Conservation (phyloP, 2,888 invertebrate species). For the Drosophila helvetica region DNA sequence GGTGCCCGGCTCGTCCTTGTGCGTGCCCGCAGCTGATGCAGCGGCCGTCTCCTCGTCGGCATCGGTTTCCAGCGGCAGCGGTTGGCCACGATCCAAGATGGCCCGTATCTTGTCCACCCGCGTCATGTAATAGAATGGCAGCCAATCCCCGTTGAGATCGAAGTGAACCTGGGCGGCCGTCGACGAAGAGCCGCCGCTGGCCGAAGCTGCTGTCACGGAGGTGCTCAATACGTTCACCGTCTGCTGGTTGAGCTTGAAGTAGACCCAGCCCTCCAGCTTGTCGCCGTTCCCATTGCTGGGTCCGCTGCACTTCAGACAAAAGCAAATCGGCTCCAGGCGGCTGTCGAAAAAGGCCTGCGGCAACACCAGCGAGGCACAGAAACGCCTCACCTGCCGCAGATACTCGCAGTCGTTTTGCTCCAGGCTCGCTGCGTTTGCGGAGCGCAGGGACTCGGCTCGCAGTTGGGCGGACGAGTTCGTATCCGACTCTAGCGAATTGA, state of each 20-base stretch:
- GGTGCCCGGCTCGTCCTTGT: slow-evolving; percentile 84
- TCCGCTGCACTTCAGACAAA: slow-evolving; percentile 80
- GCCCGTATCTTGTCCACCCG: slow-evolving; percentile 84
- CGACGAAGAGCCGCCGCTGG: slow-evolving; percentile 37
- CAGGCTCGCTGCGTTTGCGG: slow-evolving; percentile 70
- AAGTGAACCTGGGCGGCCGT: slow-evolving; percentile 54
- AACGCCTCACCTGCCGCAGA: slow-evolving; percentile 82
- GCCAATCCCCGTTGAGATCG: slow-evolving; percentile 80
- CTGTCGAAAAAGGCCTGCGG: slow-evolving; percentile 83
- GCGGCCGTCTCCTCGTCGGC: slow-evolving; percentile 71
- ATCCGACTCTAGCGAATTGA: slow-evolving; percentile 63
- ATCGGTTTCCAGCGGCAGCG: slow-evolving; percentile 81
- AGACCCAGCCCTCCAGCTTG: slow-evolving; percentile 83
- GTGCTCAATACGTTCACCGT: slow-evolving; percentile 76
- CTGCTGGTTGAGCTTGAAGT: slow-evolving; percentile 83
- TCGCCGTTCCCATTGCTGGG: slow-evolving; percentile 71
- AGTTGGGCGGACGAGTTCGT: slow-evolving; percentile 65
- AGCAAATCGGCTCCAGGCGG: slow-evolving; percentile 81
- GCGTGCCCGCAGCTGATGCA: slow-evolving; percentile 56
- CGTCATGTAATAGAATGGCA: slow-evolving; percentile 83
- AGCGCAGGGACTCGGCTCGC: slow-evolving; percentile 78
- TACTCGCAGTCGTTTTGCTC: slow-evolving; percentile 84
- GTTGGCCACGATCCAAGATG: slow-evolving; percentile 83
- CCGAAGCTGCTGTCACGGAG: slow-evolving; percentile 56
- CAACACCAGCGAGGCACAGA: slow-evolving; percentile 82